phyloP scores from a whole-genome alignment of 1,140 invertebrate species.

The Octopus sinensis region DNA sequence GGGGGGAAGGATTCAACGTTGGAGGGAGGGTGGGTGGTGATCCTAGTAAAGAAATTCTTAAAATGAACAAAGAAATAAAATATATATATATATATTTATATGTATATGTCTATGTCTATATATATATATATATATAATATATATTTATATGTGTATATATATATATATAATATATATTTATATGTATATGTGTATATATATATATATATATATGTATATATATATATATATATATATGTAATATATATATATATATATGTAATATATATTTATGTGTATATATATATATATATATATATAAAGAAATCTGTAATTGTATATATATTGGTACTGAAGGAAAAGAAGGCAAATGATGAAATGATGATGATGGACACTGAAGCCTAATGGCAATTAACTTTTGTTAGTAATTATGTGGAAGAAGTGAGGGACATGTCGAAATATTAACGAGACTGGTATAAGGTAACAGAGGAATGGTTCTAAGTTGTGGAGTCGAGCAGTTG shows the following conservation, averaged over 20 bases:
- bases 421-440: too few relatives aligned
- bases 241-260: not conserved
- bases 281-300: too few relatives aligned
- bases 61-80: not conserved
- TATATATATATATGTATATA: not conserved
- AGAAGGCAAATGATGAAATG: too few relatives aligned
- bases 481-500: too few relatives aligned
- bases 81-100: not conserved
- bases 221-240: conserved; percentile 1
- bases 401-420: too few relatives aligned
- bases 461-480: too few relatives aligned
- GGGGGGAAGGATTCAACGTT: not conserved
- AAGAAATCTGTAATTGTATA: too few relatives aligned
- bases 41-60: not conserved
- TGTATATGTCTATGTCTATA: not conserved
- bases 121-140: not conserved
- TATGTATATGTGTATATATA: not conserved
- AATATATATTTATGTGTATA: not conserved
- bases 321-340: too few relatives aligned
- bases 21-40: not conserved
- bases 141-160: not conserved
- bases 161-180: not conserved
- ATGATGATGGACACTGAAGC: too few relatives aligned
- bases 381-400: too few relatives aligned
- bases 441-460: too few relatives aligned